Evolutionary conservation across 2,113 vertebrate genomes (phyloP).

Genomic region (Morone saxatilis): DNA sequence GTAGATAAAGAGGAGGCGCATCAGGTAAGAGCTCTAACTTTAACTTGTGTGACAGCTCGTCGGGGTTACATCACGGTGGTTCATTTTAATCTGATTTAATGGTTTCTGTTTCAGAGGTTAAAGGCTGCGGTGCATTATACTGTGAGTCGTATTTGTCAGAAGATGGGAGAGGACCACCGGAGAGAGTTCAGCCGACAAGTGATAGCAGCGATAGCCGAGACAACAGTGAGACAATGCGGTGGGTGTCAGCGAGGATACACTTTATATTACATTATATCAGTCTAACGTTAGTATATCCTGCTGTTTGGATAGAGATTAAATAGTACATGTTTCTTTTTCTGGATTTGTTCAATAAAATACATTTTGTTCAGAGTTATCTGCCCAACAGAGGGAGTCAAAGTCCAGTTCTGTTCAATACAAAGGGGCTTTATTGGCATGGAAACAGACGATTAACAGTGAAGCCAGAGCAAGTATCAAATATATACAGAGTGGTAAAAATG

Average conservation of each 20-base stretch:
- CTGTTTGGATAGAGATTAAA: neutral
- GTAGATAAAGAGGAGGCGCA: conserved; percentile 56
- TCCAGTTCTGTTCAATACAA: too few relatives aligned
- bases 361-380: neutral
- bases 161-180: conserved; percentile 78
- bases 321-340: neutral
- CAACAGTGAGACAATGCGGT: conserved; percentile 94
- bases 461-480: too few relatives aligned
- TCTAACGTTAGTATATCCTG: neutral
- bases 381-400: neutral
- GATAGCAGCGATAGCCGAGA: conserved; percentile 90
- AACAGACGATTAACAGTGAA: too few relatives aligned
- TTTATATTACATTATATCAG: neutral
- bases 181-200: conserved; percentile 87
- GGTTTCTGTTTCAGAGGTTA: conserved; percentile 84
- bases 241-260: conserved; percentile 28
- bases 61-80: too few relatives aligned
- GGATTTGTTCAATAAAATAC: neutral
- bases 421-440: too few relatives aligned
- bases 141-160: conserved; percentile 86
- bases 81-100: neutral
- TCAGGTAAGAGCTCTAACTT: conserved; percentile 54
- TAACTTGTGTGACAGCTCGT: neutral
- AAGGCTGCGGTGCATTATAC: conserved; percentile 92
- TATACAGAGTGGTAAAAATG: too few relatives aligned